Conservation (phyloP, 1,140 invertebrate genomes). For the Bradysia coprophila region DNA sequence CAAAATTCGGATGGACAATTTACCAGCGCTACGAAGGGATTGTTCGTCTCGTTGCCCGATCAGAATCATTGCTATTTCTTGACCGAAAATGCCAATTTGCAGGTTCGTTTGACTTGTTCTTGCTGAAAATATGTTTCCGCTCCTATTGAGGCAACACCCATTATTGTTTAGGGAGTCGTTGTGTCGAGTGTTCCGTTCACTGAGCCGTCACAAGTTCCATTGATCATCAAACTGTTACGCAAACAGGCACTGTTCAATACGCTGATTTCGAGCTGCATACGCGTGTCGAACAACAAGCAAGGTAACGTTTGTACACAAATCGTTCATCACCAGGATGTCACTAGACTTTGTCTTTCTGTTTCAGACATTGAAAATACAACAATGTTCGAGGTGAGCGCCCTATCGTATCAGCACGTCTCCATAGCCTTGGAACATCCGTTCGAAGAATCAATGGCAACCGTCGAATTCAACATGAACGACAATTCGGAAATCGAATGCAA, state of each 20-base stretch:
- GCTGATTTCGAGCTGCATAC: conserved; percentile 69
- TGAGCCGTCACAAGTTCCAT: conserved; percentile 82
- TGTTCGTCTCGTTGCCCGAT: conserved; percentile 64
- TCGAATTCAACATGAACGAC: conserved; percentile 74
- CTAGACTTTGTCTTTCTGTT: too few relatives aligned
- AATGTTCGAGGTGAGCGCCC: conserved; percentile 80
- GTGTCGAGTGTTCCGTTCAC: conserved; percentile 77
- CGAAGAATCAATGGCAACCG: conserved; percentile 81
- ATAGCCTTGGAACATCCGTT: conserved; percentile 84
- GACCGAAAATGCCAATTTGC: conserved; percentile 59
- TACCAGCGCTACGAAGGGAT: conserved; percentile 12
- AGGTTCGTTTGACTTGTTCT: conserved; percentile 4
- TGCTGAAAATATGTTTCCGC: too few relatives aligned
- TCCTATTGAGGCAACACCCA: too few relatives aligned
- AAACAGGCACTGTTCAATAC: conserved; percentile 87
- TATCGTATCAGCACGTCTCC: conserved; percentile 75
- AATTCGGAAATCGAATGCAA: conserved; percentile 48
- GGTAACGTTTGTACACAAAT: conserved; percentile 12
- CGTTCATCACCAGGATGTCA: too few relatives aligned
- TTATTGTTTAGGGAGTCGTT: conserved; percentile 51
- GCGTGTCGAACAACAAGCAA: conserved; percentile 57
- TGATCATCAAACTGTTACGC: conserved; percentile 63
- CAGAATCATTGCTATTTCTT: conserved; percentile 89
- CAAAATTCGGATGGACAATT: conserved; percentile 13
- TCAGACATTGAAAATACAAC: conserved; percentile 57